These are phyloP conservation scores for Nilaparvata lugens DNA, from an alignment of 1,140 invertebrate genomes.

Conservation along the genomic window DNA sequence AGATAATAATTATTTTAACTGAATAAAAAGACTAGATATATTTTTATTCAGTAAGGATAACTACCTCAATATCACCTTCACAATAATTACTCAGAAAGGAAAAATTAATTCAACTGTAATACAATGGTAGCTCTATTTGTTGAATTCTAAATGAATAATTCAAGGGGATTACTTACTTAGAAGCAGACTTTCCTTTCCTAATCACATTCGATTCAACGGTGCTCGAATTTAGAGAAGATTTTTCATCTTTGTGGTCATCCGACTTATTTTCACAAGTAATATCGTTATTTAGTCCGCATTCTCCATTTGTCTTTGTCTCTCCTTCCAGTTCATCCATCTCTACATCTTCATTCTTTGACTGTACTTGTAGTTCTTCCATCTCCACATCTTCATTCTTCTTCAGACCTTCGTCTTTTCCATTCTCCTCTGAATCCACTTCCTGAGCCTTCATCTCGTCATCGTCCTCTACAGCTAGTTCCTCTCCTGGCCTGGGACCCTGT, in stretches of 20 bases:
- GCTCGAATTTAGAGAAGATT: no score
- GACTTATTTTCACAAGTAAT: no score
- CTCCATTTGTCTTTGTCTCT: conserved; percentile 16
- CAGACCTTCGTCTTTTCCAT: conserved; percentile 21
- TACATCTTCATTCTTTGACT: conserved; percentile 19
- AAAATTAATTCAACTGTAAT: no score
- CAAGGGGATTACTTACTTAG: conserved; percentile 15
- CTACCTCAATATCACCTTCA: no score
- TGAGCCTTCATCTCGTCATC: background rate
- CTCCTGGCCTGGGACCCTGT: conserved; percentile 13
- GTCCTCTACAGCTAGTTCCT: conserved; percentile 27
- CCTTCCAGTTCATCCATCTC: conserved; percentile 26
- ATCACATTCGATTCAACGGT: no score
- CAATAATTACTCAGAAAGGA: no score
- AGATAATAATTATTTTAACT: no score
- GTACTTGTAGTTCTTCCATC: conserved; percentile 17
- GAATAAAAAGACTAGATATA: no score
- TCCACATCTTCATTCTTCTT: conserved; percentile 13
- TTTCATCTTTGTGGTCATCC: background rate
- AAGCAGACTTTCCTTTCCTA: conserved; percentile 2
- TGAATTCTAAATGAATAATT: no score
- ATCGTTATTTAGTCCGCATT: background rate
- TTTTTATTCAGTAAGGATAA: no score
- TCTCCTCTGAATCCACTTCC: conserved; percentile 1
- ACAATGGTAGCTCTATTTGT: no score